These are phyloP conservation scores for Anadara kagoshimensis DNA, from an alignment of 1,140 invertebrate species.

Conservation along the genomic window DNA sequence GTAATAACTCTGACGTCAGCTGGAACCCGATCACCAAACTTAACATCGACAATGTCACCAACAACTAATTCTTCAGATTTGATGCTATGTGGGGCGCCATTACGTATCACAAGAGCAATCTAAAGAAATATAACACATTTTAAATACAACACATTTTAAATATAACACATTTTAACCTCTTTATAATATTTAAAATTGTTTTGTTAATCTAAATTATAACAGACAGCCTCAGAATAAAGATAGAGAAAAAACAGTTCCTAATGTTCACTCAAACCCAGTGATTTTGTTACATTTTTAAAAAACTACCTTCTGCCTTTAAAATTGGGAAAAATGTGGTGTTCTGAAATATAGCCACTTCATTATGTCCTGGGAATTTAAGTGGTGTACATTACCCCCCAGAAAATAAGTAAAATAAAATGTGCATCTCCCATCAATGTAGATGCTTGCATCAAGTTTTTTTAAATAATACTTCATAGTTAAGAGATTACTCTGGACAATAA, in stretches of 20 bases:
- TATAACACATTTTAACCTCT: conserved; percentile 6
- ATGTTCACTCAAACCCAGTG: too few relatives aligned
- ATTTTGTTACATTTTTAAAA: too few relatives aligned
- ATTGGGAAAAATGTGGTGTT: too few relatives aligned
- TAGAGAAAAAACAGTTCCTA: neutral
- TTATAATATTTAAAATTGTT: neutral
- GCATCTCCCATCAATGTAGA: too few relatives aligned
- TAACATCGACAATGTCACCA: conserved; percentile 89
- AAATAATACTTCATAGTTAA: too few relatives aligned
- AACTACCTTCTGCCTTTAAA: too few relatives aligned
- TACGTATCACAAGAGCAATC: conserved; percentile 95
- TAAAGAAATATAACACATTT: conserved; percentile 67
- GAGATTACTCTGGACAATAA: too few relatives aligned
- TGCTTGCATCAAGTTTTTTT: too few relatives aligned
- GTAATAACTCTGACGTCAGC: conserved; percentile 87
- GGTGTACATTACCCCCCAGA: too few relatives aligned
- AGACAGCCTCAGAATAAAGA: neutral
- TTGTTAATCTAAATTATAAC: neutral
- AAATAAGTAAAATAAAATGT: too few relatives aligned
- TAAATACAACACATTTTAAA: conserved; percentile 77
- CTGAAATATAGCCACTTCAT: too few relatives aligned
- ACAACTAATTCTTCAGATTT: conserved; percentile 82
- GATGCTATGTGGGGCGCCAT: conserved; percentile 91
- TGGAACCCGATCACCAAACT: conserved; percentile 87
- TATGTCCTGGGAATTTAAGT: too few relatives aligned